phyloP scores from a whole-genome alignment of 2,113 vertebrate genomes.

The Pyxicephalus adspersus region DNA sequence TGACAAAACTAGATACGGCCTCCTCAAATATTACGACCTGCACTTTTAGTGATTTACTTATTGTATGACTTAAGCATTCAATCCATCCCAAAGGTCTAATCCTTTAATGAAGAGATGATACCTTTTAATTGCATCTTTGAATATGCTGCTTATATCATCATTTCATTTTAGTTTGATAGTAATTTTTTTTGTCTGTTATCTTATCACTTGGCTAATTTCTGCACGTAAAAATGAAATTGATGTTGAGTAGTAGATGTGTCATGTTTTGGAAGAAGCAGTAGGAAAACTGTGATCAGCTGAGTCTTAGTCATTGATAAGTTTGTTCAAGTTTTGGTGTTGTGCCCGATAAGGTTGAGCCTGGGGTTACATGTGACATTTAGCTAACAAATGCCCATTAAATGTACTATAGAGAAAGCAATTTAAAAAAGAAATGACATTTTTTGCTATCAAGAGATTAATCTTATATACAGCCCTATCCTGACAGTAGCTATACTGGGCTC shows the following conservation, averaged over 20 bases:
- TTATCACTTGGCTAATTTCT: constrained; percentile 79
- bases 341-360: too few species aligned
- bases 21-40: constrained; percentile 70
- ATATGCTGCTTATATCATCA: constrained; percentile 65
- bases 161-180: constrained; percentile 66
- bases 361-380: too few species aligned
- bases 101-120: constrained; percentile 80
- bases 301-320: constrained; percentile 65
- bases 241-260: constrained; percentile 77
- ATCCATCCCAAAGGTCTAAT: constrained; percentile 71
- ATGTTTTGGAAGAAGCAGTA: constrained; percentile 71
- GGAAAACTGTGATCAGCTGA: constrained; percentile 71
- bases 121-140: constrained; percentile 64
- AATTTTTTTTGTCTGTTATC: constrained; percentile 67
- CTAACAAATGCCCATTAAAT: too few species aligned
- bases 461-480: too few species aligned
- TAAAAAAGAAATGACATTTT: too few species aligned
- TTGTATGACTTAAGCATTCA: constrained; percentile 60
- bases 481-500: too few species aligned
- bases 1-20: constrained; percentile 59
- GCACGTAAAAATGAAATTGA: constrained; percentile 68
- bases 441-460: too few species aligned
- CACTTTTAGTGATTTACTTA: constrained; percentile 72
- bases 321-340: too few species aligned
- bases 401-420: too few species aligned